Conservation (phyloP, 2,113 vertebrate species). For the Indicator indicator region DNA sequence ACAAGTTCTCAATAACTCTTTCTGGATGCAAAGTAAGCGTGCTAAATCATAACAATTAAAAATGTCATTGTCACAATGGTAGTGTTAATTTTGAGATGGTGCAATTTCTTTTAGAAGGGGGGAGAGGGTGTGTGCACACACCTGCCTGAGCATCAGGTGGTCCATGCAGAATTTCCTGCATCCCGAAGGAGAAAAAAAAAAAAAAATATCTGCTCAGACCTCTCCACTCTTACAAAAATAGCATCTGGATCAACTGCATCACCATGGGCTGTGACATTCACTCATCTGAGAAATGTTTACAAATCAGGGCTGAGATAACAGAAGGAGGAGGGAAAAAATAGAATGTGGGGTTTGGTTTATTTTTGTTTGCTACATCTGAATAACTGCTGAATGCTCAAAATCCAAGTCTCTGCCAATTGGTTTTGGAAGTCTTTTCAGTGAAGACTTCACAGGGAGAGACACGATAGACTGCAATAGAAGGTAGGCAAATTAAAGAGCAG, state of each 20-base stretch:
- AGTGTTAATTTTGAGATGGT: not conserved
- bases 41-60: accelerated
- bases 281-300: constrained; percentile 31
- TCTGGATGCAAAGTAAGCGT: accelerated
- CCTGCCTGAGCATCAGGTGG: accelerated
- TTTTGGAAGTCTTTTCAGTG: not conserved
- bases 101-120: not conserved
- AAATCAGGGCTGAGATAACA: constrained; percentile 40
- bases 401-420: not conserved
- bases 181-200: not conserved
- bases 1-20: not conserved
- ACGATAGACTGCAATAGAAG: not conserved
- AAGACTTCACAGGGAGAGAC: not conserved
- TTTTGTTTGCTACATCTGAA: not conserved
- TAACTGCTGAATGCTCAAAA: constrained; percentile 31
- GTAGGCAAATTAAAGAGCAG: not conserved
- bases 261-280: not conserved
- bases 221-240: constrained; percentile 7
- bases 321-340: not conserved
- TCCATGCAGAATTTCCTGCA: constrained; percentile 31
- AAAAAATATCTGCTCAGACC: not conserved
- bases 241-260: not conserved
- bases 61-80: not conserved
- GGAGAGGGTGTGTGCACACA: accelerated
- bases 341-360: not conserved